Evolutionary conservation across 2,888 invertebrate species (phyloP).

Genomic region (Lithosia quadra): DNA sequence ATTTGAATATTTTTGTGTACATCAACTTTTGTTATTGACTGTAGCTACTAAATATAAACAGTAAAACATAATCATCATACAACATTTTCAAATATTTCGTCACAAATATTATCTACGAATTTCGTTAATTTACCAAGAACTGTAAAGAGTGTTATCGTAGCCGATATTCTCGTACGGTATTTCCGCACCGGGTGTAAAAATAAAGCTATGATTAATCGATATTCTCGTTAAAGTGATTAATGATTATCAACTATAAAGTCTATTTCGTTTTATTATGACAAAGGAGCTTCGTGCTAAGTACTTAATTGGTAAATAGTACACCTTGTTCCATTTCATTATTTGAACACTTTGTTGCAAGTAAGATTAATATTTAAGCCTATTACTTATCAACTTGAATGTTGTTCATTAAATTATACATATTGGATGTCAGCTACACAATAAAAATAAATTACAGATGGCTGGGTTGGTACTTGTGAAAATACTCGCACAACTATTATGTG

Average conservation of each 20-base stretch:
- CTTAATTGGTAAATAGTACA: not conserved
- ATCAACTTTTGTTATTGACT: too few species aligned
- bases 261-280: conserved; percentile 32
- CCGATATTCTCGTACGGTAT: conserved; percentile 41
- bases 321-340: not conserved
- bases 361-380: not conserved
- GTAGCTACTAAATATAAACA: too few species aligned
- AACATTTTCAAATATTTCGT: not conserved
- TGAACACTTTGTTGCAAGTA: not conserved
- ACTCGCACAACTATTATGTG: too few species aligned
- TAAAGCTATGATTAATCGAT: conserved; percentile 43
- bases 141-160: conserved; percentile 10
- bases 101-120: conserved; percentile 2
- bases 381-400: not conserved
- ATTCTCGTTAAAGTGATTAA: conserved; percentile 48
- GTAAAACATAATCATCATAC: too few species aligned
- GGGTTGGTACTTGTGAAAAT: too few species aligned
- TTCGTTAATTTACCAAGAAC: conserved; percentile 15
- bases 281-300: not conserved
- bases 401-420: not conserved
- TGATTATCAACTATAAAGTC: conserved; percentile 32
- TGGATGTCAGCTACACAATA: too few species aligned
- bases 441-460: too few species aligned
- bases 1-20: too few species aligned
- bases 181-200: conserved; percentile 42